Base-by-base conservation (phyloP, 2,888 invertebrate genomes). In the Caenorhabditis sp. region DNA sequence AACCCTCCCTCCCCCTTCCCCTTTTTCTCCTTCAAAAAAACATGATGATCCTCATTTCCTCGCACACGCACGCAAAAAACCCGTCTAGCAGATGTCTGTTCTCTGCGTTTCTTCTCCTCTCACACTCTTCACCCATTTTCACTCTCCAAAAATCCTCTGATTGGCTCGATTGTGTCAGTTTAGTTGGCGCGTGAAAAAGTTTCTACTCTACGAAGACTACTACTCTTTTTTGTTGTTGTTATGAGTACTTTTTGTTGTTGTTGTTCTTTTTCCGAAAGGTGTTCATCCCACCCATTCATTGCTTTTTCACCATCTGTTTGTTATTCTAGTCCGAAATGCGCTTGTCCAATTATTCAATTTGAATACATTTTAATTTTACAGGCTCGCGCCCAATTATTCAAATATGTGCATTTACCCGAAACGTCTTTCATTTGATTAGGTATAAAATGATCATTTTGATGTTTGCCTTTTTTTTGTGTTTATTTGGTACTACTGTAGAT, bases 121-220 rank as follows among this genome's bases (percentile, higher is more conserved):
- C 61, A 27, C 27, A 49, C 53, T 57, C 12, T 58, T 21, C 57
- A 43, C 63, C 60, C 63, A 53, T 63, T 58, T 61, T 60, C 54
- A 61, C 17, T 17, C 66, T 67, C n/a, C n/a, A n/a, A n/a, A n/a
- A n/a, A n/a, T n/a, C n/a, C n/a, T 63, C 71, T 71, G 71, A 71
- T 71, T 71, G 67, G 71, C 71, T 67, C 71, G 71, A 71, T 71
- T 71, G 71, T 71, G 43, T 43, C 14, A 17, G 43, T 43, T 17
- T 17, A 12, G 17, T 17, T 2, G 7, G 17, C 7, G 10, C 5
- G 43, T 12, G 17, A 43, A 43, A 31, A 31, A 31, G 31, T 31
- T 31, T 31, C 31, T 31, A 31, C 31, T 31, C 31, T 10, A 7
- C 10, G 10, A 7, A 31, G 4, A 7, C 4, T 31, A 31, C 10